Evolutionary conservation across 2,888 invertebrate species (phyloP).

Genomic region (Stenolophus ochropezus): DNA sequence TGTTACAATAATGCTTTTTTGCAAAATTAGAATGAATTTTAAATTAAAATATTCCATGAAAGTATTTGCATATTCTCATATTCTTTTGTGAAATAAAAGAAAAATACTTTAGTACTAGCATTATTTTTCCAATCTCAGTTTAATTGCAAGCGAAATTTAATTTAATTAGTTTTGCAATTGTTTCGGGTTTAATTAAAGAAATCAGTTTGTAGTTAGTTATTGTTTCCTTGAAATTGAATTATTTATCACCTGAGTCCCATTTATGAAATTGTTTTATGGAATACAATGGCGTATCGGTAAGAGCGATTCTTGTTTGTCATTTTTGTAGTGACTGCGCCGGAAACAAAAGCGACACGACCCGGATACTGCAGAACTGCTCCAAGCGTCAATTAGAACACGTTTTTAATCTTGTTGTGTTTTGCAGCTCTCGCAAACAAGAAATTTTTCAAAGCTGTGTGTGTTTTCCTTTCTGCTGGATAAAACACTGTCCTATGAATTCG

Average conservation of each 20-base stretch:
- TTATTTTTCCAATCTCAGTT: background rate
- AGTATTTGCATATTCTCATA: background rate
- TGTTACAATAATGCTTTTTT: too few relatives aligned
- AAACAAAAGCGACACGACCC: slow-evolving; percentile 19
- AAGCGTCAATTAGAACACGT: slow-evolving; percentile 43
- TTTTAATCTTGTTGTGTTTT: slow-evolving; percentile 45
- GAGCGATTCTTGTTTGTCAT: background rate
- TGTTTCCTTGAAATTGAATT: background rate
- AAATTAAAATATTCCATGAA: background rate
- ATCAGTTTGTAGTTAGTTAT: background rate
- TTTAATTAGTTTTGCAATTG: background rate
- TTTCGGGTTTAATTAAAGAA: background rate
- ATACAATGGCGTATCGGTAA: background rate
- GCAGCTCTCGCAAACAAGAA: slow-evolving; percentile 8
- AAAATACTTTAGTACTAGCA: background rate
- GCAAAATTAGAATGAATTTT: background rate
- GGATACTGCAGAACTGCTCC: slow-evolving; percentile 5
- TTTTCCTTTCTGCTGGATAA: slow-evolving; percentile 17
- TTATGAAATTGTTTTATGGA: background rate
- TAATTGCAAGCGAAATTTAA: background rate
- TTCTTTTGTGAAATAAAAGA: background rate
- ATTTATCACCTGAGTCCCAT: background rate
- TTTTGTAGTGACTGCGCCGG: background rate
- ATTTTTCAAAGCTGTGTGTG: slow-evolving; percentile 48
- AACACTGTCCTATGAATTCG: slow-evolving; percentile 2